Evolutionary conservation across 2,888 invertebrate species (phyloP), one percentile per base, ranked within the genome.

Genomic region (Alsophila aescularia): DNA sequence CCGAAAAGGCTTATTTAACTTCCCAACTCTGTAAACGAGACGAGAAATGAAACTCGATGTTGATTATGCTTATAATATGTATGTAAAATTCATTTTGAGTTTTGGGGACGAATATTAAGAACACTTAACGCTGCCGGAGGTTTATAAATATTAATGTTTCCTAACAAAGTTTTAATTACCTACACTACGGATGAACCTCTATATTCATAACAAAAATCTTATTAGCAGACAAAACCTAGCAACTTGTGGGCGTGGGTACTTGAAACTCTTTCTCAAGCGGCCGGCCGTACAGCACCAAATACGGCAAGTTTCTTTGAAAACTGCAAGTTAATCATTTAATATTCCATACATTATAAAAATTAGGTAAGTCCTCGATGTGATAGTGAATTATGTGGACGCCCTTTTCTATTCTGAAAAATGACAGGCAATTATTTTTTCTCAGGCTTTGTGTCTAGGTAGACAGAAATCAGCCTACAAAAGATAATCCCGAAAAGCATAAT

Each of bases 91-190:
- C 13, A n/a, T 36, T 51, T 42, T 6, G 16, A 78, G 83, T 80
- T 74, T 52, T 70, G 74, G 69, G 27, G 27, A 41, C 31, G 7
- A n/a, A n/a, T 31, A 41, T 48, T 29, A 21, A 12, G 12, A 24
- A 12, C 13, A 29, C 31, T 40, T 36, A 36, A 34, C 24, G 71
- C 61, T 49, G 68, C 71, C 73, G 69, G 70, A 56, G 66, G 65
- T 81, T 87, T 86, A 88, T 88, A 87, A 87, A 87, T 90, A 87
- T 89, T 89, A 89, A 89, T 87, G 87, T 84, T 85, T 85, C 81
- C 79, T 83, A 85, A 87, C 76, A 40, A 77, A 83, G 77, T 83
- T 83, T 85, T 88, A 87, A 88, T 89, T 88, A 85, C 75, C 79
- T 83, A 84, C 82, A 85, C 84, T 87, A 82, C 76, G 80, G 81